Evolutionary conservation across 2,888 invertebrate genomes (phyloP).

Genomic region (Geophilus truncorum): DNA sequence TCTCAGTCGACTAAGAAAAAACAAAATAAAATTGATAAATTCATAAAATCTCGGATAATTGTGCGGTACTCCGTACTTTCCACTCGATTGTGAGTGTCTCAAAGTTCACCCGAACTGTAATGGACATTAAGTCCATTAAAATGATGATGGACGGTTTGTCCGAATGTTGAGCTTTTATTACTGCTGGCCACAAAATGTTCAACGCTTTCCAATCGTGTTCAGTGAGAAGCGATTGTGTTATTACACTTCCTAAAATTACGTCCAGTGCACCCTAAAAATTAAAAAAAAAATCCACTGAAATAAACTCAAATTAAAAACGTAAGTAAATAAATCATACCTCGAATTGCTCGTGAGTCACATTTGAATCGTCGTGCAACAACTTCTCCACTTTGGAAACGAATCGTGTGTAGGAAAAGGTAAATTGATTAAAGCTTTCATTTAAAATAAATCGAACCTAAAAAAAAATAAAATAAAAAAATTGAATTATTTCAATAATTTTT

Average conservation of each 20-base stretch:
- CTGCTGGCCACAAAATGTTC: conserved; percentile 67
- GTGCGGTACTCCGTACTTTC: too few relatives aligned
- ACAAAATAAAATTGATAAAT: background rate
- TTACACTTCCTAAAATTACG: conserved; percentile 65
- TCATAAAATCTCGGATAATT: too few relatives aligned
- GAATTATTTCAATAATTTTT: too few relatives aligned
- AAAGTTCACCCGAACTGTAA: conserved; percentile 40
- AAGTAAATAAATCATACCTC: conserved; percentile 52
- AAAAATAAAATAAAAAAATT: too few relatives aligned
- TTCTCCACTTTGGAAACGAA: conserved; percentile 60
- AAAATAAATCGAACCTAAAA: conserved; percentile 60
- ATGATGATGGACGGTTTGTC: conserved; percentile 75
- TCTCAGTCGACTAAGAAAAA: background rate
- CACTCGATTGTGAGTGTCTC: conserved; percentile 41
- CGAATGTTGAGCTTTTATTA: conserved; percentile 70
- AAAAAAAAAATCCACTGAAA: conserved; percentile 28
- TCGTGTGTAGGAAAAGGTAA: conserved; percentile 64
- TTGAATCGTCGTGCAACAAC: conserved; percentile 54
- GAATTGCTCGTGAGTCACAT: conserved; percentile 62
- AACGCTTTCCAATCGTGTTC: conserved; percentile 72
- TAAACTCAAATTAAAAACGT: background rate
- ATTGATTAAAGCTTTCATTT: conserved; percentile 59
- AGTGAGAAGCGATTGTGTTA: conserved; percentile 59
- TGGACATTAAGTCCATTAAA: conserved; percentile 47
- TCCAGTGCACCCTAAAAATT: conserved; percentile 68